Evolutionary conservation across 2,113 vertebrate species (phyloP), one percentile per base, ranked within the genome.

Genomic region (Nerophis lumbriciformis): DNA sequence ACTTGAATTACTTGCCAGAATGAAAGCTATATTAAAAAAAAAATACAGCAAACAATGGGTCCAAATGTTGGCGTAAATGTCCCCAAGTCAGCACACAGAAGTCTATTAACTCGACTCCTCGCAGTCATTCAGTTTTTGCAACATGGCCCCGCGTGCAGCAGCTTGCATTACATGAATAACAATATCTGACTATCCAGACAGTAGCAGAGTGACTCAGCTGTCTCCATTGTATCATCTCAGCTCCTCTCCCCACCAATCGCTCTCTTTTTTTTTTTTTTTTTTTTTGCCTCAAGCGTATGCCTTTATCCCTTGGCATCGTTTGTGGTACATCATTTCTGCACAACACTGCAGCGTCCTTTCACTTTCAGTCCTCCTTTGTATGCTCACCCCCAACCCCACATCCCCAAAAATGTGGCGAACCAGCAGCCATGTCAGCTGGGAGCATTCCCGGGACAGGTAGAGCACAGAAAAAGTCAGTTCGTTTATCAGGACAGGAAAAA

Each of bases 121-220:
- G 51, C 76, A 75, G 82, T 83, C 85, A 87, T 85, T 86, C 87
- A 85, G 80, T 69, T 81, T 81, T 76, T 80, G 64, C 79, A 80
- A 28, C 85, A 76, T 77, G 80, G 82, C 76, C 72, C 83, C 63
- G 71, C 61, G 63, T 59, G 62, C 68, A 75, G 75, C 80, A 75
- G 79, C 77, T 77, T 72, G 78, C 80, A 76, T 58, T 75, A 77
- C 79, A 84, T 81, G 83, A 83, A 86, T 81, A 83, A 87, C 84
- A 86, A 81, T 76, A 78, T 83, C 82, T 73, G 81, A 86, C 82
- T 82, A 84, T 84, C 80, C 75, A 82, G 69, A 75, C 69, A 68
- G 77, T 75, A 77, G 79, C 83, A 62, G 63, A 76, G 78, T 87
- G 85, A 88, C 85, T 88, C 83, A 87, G 81, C 84, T 69, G 77